phyloP scores from a whole-genome alignment of 2,888 invertebrate species.

The Synanthedon myopaeformis region DNA sequence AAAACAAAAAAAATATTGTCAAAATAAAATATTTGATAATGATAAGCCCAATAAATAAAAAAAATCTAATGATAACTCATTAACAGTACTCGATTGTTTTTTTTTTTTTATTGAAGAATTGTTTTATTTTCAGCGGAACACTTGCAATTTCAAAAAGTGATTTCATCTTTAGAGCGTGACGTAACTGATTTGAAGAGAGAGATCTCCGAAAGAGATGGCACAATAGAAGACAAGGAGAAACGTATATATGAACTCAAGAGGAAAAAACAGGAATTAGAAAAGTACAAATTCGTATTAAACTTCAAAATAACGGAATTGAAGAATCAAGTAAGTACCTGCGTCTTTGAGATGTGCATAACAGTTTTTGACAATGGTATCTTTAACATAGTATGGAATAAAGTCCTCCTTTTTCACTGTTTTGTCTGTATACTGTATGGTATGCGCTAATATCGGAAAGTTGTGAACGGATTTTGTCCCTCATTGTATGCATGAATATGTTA shows the following conservation, averaged over 20 bases:
- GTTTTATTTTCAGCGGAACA: constrained; percentile 69
- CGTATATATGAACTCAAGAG: constrained; percentile 85
- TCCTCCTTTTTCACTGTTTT: too few relatives aligned
- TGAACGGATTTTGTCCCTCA: too few relatives aligned
- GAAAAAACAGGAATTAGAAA: constrained; percentile 89
- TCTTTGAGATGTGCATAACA: not conserved
- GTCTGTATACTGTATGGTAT: too few relatives aligned
- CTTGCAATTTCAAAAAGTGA: constrained; percentile 76
- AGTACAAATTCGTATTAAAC: constrained; percentile 90
- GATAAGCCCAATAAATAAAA: too few relatives aligned
- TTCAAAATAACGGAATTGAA: constrained; percentile 91
- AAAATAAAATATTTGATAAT: too few relatives aligned
- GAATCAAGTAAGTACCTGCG: constrained; percentile 64
- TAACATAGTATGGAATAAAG: not conserved
- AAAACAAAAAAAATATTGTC: too few relatives aligned
- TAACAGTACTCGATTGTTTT: too few relatives aligned
- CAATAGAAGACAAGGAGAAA: constrained; percentile 88
- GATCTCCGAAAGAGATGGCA: constrained; percentile 83
- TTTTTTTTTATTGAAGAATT: not conserved
- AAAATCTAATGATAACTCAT: too few relatives aligned
- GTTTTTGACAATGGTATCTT: not conserved
- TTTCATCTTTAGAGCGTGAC: constrained; percentile 80
- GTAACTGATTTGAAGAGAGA: constrained; percentile 86
- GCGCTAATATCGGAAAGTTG: too few relatives aligned
- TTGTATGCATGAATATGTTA: too few relatives aligned